Conservation (phyloP, 2,888 invertebrate species). For the Sclerodermus sp. region DNA sequence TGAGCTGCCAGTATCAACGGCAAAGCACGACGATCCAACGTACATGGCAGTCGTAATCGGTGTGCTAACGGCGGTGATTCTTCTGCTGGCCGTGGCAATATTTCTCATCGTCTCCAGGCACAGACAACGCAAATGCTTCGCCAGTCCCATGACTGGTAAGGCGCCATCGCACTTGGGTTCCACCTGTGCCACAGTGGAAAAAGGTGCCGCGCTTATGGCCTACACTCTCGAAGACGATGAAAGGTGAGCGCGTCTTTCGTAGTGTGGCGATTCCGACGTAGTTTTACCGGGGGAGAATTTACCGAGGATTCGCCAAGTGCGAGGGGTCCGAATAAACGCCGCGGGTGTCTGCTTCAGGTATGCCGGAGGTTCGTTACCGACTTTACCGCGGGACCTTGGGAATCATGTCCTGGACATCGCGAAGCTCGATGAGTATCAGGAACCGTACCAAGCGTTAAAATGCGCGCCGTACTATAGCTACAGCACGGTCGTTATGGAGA, state of each 20-base stretch:
- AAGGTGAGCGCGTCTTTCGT: too few species aligned
- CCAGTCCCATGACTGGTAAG: constrained; percentile 70
- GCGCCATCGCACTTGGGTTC: constrained; percentile 58
- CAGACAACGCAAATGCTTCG: constrained; percentile 72
- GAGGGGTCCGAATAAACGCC: too few species aligned
- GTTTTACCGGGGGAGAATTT: too few species aligned
- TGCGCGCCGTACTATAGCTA: constrained; percentile 78
- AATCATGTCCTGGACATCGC: constrained; percentile 65
- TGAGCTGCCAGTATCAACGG: constrained; percentile 69
- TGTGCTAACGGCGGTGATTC: constrained; percentile 73
- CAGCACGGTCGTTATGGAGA: constrained; percentile 75
- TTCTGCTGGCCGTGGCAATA: constrained; percentile 72
- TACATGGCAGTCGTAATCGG: constrained; percentile 79
- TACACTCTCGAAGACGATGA: constrained; percentile 55
- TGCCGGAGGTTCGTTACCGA: constrained; percentile 53
- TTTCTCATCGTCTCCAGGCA: constrained; percentile 73
- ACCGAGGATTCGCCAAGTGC: too few species aligned
- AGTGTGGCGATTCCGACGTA: too few species aligned
- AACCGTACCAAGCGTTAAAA: constrained; percentile 76
- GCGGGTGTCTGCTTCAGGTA: constrained; percentile 49
- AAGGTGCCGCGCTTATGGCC: constrained; percentile 56
- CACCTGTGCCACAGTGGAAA: constrained; percentile 57
- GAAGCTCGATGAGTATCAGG: constrained; percentile 75
- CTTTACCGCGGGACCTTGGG: constrained; percentile 58
- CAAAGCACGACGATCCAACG: constrained; percentile 70